These are phyloP conservation scores for Myripristis jacobus DNA, from an alignment of 2,797 vertebrate genomes.

Conservation along the genomic window DNA sequence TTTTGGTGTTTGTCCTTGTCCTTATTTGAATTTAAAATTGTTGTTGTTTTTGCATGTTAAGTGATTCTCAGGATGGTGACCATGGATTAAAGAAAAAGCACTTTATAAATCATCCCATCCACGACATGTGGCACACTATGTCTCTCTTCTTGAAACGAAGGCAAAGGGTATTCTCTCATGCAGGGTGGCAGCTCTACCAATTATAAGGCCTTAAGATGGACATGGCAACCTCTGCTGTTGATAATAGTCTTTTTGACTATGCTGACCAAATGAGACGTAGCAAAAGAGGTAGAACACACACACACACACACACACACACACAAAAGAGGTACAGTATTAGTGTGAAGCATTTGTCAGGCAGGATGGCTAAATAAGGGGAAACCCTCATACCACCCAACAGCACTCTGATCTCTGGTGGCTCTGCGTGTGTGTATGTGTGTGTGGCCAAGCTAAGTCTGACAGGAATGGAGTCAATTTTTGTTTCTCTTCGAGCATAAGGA, in stretches of 20 bases:
- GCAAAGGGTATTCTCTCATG: neutral
- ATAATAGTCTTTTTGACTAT: constrained; percentile 24
- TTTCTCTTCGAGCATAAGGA: neutral
- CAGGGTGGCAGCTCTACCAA: neutral
- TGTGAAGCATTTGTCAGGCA: constrained; percentile 49
- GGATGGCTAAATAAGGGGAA: constrained; percentile 41
- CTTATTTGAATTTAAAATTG: no score
- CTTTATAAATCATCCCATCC: neutral
- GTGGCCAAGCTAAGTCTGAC: neutral
- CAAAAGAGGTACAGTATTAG: constrained; percentile 36
- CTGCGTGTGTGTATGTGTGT: constrained; percentile 1
- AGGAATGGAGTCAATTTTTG: neutral
- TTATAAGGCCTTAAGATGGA: constrained; percentile 14
- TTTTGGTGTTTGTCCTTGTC: no score
- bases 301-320: neutral
- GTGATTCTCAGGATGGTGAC: neutral
- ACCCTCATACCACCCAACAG: constrained; percentile 31
- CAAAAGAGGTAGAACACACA: constrained; percentile 36
- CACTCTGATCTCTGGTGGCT: constrained; percentile 7
- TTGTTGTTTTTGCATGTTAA: no score
- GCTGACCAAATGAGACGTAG: constrained; percentile 9
- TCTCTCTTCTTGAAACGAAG: neutral
- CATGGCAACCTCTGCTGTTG: neutral
- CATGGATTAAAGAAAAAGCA: neutral
- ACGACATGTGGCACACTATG: neutral